Conservation (phyloP, 1,140 invertebrate genomes). For the Trichoplusia ni region DNA sequence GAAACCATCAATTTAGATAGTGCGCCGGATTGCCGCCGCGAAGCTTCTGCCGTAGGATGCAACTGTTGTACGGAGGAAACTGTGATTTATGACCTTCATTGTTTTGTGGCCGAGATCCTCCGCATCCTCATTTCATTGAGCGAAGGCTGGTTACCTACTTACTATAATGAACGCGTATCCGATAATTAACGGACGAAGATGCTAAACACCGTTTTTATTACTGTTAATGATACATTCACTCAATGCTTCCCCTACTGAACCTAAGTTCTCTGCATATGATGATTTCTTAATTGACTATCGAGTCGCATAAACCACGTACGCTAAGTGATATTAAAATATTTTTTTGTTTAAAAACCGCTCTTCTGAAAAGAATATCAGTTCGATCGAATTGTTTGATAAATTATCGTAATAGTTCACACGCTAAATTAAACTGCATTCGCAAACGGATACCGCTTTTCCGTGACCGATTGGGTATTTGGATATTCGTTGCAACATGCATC, state of each 20-base stretch:
- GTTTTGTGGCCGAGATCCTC: slow-evolving; percentile 63
- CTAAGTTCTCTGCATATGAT: no score
- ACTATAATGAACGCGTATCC: neutral
- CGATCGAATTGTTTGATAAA: slow-evolving; percentile 21
- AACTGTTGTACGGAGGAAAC: slow-evolving; percentile 73
- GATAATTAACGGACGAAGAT: no score
- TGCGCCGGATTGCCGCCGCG: slow-evolving; percentile 73
- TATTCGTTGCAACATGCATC: slow-evolving; percentile 33
- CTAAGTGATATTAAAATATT: no score
- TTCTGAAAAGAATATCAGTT: slow-evolving; percentile 28
- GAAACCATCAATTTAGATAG: slow-evolving; percentile 80
- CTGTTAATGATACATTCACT: neutral
- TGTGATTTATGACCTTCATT: slow-evolving; percentile 77
- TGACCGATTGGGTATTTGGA: slow-evolving; percentile 39
- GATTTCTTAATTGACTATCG: no score
- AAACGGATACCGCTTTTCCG: slow-evolving; percentile 43
- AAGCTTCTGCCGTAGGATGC: slow-evolving; percentile 72
- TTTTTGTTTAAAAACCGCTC: no score
- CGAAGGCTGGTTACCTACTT: slow-evolving; percentile 36
- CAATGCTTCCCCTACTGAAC: no score
- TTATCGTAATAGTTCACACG: slow-evolving; percentile 38
- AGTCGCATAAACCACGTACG: no score
- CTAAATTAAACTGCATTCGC: slow-evolving; percentile 39
- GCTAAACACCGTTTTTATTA: slow-evolving; percentile 22
- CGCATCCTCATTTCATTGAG: slow-evolving; percentile 59